A percentile compares a stretch with the other conserved stretches of the same genome.
phyloP scores from a whole-genome alignment of 2,888 invertebrate species.

The Tinea semifulvella region DNA sequence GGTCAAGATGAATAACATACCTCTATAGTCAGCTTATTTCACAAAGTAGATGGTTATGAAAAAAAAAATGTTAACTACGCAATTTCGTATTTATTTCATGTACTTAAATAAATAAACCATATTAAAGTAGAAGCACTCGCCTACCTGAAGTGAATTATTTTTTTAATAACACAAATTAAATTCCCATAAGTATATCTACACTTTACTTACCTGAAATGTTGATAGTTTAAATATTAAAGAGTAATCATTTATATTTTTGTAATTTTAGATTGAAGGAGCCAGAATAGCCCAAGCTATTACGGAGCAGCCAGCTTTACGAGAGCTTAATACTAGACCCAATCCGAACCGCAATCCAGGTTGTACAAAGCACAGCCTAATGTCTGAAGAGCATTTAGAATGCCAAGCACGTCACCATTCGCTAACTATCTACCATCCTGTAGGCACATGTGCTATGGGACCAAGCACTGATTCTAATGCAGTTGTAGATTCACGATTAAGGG shows the following conservation, averaged over 20 bases:
- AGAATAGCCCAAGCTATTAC: conserved; percentile 72
- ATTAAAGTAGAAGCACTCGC: no score
- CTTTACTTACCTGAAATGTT: no score
- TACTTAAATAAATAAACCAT: no score
- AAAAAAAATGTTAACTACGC: no score
- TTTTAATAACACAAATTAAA: no score
- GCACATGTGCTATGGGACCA: conserved; percentile 85
- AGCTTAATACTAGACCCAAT: conserved; percentile 71
- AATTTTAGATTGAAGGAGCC: conserved; percentile 75
- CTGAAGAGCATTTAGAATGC: conserved; percentile 82
- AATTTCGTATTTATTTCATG: no score
- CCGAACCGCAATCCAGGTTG: conserved; percentile 74
- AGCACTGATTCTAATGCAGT: conserved; percentile 62
- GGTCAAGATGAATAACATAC: no score
- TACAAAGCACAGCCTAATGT: conserved; percentile 65
- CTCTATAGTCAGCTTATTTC: no score
- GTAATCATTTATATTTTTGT: background rate
- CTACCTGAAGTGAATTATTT: no score
- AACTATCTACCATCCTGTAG: conserved; percentile 84
- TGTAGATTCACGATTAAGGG: conserved; percentile 72
- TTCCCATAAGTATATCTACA: no score
- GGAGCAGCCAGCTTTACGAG: conserved; percentile 67
- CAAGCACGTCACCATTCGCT: conserved; percentile 77
- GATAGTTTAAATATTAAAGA: no score
- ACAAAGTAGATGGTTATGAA: no score